A percentile compares a stretch with the other conserved stretches of the same genome.
These are phyloP conservation scores for Vipera latastei DNA, from an alignment of 2,797 vertebrate genomes.

Conservation along the genomic window DNA sequence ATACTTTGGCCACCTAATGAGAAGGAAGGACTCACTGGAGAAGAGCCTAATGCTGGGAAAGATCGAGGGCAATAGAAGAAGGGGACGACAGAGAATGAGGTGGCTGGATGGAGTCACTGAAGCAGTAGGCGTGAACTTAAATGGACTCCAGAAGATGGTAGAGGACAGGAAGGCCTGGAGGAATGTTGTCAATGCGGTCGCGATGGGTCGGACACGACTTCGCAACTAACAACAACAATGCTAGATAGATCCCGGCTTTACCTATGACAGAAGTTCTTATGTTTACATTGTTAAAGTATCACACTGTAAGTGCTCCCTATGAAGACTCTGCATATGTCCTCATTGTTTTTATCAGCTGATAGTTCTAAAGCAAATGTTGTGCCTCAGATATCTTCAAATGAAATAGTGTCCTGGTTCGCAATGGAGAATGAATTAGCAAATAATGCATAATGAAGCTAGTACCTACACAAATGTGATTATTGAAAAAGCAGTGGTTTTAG, in stretches of 20 bases:
- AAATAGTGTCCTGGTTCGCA: background rate
- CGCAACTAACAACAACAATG: background rate
- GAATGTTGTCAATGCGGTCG: too few species aligned
- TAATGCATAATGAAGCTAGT: background rate
- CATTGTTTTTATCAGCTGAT: background rate
- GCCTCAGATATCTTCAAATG: background rate
- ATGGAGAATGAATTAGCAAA: background rate
- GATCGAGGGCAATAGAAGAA: too few species aligned
- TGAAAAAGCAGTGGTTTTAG: slow-evolving; percentile 19
- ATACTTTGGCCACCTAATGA: too few species aligned
- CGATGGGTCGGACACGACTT: too few species aligned
- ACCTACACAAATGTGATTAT: slow-evolving; percentile 7
- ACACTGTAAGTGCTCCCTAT: background rate
- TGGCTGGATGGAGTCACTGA: too few species aligned
- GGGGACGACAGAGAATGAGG: too few species aligned
- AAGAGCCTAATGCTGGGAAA: too few species aligned
- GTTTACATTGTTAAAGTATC: background rate
- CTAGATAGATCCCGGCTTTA: background rate
- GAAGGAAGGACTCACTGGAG: too few species aligned
- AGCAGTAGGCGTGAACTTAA: too few species aligned
- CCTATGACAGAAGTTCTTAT: background rate
- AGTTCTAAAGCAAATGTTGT: background rate
- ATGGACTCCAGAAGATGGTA: too few species aligned
- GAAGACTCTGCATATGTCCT: background rate
- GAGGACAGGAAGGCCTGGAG: too few species aligned